Evolutionary conservation across 1,140 invertebrate genomes (phyloP).

Genomic region (Acyrthosiphon pisum): DNA sequence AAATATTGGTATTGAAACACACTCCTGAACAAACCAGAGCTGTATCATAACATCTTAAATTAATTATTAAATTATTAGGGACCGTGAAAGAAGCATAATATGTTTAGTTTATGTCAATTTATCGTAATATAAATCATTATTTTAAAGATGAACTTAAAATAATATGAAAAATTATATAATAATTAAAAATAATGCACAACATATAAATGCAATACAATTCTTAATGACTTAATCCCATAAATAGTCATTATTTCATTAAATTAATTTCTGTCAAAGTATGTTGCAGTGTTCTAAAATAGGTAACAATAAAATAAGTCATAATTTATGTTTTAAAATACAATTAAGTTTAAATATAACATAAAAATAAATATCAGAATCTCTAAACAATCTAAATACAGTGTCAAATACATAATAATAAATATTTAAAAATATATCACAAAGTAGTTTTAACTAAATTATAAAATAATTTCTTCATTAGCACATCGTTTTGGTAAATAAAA

Average conservation of each 20-base stretch:
- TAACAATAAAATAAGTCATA: slow-evolving; percentile 15
- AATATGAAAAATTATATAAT: not conserved
- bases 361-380: not conserved
- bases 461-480: slow-evolving; percentile 28
- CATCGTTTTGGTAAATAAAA: slow-evolving; percentile 2
- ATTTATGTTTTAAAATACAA: not conserved
- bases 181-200: not conserved
- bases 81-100: not conserved
- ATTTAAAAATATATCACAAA: slow-evolving; percentile 46
- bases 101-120: not conserved
- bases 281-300: not conserved
- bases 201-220: not conserved
- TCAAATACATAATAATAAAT: slow-evolving; percentile 35
- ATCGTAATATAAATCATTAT: not conserved
- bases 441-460: slow-evolving; percentile 35
- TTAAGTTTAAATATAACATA: not conserved
- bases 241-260: not conserved
- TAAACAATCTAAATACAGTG: slow-evolving; percentile 11
- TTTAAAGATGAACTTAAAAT: not conserved
- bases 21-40: no score
- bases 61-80: not conserved
- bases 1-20: no score
- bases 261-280: not conserved
- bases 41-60: not conserved
- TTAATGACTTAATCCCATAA: not conserved